Evolutionary conservation across 2,888 invertebrate species (phyloP), one percentile per base, ranked within the genome.

Genomic region (Margaritifera margaritifera): DNA sequence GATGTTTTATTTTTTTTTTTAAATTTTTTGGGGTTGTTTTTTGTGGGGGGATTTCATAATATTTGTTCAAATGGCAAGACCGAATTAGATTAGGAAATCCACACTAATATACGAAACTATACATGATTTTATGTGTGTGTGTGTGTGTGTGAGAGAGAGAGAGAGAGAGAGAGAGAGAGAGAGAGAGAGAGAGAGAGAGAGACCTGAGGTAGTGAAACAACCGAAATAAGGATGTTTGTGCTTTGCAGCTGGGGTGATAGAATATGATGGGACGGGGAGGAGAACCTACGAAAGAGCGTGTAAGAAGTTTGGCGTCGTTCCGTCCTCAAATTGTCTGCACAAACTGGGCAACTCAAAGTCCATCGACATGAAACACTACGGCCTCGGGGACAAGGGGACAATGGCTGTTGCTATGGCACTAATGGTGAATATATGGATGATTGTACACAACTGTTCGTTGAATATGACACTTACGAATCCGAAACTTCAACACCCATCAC

Each of bases 391-490:
- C 0, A 76, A 75, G 20, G 86, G 86, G 15, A 81, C 86, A 6
- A 83, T 84, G 80, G 86, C 87, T 1, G 64, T 87, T 18, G 81
- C 86, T 18, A 85, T 88, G 62, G 86, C 88, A 0, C 77, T 88
- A 25, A 83, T 87, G 68, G 88, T 88, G 71, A 79, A 85, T 72
- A 59, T n/a, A n/a, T 31, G 6, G 31, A 31, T 0, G 31, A 19
- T 53, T 22, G 6, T 50, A 31, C 24, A 22, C 11, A 19, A n/a
- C 18, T 53, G 59, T n/a, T 50, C 20, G 22, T 20, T 11, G 8
- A 4, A 4, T 20, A 18, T 4, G 22, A 52, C 59, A 59, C 19
- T 25, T 8, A 20, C 56, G 15, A 20, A 55, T n/a, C 50, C 31
- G 1, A 31, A 31, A 31, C 8, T 31, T 6, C 31, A 8, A 31